Base-by-base conservation (phyloP, 2,113 vertebrate species). In the Microtus montanus region DNA sequence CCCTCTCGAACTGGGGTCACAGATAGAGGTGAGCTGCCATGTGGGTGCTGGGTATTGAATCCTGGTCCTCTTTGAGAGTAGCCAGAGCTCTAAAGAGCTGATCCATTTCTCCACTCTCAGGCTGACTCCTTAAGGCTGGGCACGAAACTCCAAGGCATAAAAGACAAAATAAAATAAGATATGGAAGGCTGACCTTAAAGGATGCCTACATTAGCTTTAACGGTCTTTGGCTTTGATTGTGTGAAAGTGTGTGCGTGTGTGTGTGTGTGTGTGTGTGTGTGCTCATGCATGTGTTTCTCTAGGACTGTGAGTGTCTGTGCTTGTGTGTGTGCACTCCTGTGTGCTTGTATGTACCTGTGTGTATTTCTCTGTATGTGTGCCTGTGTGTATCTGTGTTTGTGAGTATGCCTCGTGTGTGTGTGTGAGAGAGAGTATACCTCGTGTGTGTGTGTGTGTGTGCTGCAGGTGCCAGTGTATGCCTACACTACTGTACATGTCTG, bases 161-260 rank as follows among this genome's bases (percentile, higher is more conserved):
- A 54, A 26, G 22, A 24, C 10, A 52, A 0, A 2, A 1, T 0
- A 30, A 35, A 47, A 17, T 68, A 80, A 52, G 6, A 41, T 17
- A 41, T 77, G 66, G 82, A 47, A 91, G 75, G n/a, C 89, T 7
- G 19, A 20, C 6, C 5, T 10, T 15, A 1, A 20, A 58, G n/a
- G 63, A 47, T 12, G 68, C 14, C 61, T 26, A 1, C 2, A 15
- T 3, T n/a, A 4, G 19, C 5, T 0, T 0, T 12, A 11, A 1
- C 0, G 38, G 30, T 6, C 26, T 58, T 30, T 79, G 47, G 26
- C 38, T 20, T 20, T 44, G 68, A 8, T 9, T 54, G 35, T 54
- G 63, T 33, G 8, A 38, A 1, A 28, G 2, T 33, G 7, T 44
- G 52, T 66, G 44, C 24, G 9, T 1, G 44, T 5, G 44, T 5